phyloP scores from a whole-genome alignment of 1,140 invertebrate species.

The Trichomalopsis sarcophagae region DNA sequence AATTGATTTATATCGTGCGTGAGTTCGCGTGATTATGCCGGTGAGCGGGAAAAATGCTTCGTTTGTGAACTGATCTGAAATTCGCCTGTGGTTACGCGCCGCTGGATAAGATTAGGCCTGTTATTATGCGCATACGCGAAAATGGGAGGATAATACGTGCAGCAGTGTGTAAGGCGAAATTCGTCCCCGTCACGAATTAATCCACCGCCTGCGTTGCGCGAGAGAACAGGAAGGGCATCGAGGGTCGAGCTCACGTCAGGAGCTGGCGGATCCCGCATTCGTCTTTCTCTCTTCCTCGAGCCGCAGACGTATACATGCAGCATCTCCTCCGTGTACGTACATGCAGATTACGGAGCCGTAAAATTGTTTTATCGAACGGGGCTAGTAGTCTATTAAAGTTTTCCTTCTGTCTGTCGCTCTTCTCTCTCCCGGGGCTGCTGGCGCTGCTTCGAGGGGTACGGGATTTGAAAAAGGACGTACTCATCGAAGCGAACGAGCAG shows the following conservation, averaged over 20 bases:
- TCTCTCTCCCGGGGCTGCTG: not conserved
- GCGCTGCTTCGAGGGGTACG: not conserved
- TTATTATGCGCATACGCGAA: too few species aligned
- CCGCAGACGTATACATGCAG: not conserved
- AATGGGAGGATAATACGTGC: too few species aligned
- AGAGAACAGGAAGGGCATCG: not conserved
- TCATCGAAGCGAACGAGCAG: conserved; percentile 3
- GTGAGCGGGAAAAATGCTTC: too few species aligned
- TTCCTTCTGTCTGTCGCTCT: not conserved
- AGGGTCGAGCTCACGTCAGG: not conserved
- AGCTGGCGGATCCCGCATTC: not conserved
- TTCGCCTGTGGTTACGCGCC: too few species aligned
- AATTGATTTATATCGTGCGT: not conserved
- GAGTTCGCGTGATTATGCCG: not conserved
- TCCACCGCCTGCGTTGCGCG: not conserved
- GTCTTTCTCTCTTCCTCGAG: not conserved
- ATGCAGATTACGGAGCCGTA: conserved; percentile 9
- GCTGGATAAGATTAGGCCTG: too few species aligned
- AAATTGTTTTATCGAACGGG: conserved; percentile 38
- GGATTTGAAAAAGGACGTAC: conserved; percentile 21
- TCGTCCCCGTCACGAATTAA: not conserved
- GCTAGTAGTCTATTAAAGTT: conserved; percentile 21
- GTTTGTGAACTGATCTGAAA: too few species aligned
- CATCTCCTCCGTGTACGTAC: not conserved
- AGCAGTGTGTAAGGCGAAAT: not conserved